A percentile compares a stretch with the other conserved stretches of the same genome.
These are phyloP conservation scores for Coecobrya sp. DNA, from an alignment of 2,888 invertebrate genomes.

Conservation along the genomic window DNA sequence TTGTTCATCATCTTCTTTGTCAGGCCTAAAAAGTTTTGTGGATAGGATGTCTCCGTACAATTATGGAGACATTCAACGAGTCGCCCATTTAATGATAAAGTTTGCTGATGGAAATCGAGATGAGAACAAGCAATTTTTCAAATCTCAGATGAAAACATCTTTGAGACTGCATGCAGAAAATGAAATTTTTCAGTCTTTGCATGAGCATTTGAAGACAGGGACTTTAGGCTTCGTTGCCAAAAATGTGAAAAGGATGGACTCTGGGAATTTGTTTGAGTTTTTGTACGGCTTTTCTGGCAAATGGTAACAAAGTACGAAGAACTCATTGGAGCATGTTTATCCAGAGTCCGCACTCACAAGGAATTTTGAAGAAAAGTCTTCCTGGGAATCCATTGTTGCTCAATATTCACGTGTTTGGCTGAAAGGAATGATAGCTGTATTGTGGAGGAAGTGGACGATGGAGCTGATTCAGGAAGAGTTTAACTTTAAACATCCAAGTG, in stretches of 20 bases:
- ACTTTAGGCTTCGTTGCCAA: conserved; percentile 79
- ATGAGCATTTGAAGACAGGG: conserved; percentile 69
- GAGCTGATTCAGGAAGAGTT: conserved; percentile 75
- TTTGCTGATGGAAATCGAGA: conserved; percentile 65
- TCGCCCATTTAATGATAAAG: conserved; percentile 81
- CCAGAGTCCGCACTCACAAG: conserved; percentile 22
- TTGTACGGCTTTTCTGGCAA: conserved; percentile 78
- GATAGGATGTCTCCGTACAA: conserved; percentile 87
- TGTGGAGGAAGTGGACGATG: conserved; percentile 82
- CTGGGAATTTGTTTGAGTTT: conserved; percentile 80
- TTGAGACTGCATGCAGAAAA: conserved; percentile 71
- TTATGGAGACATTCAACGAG: conserved; percentile 83
- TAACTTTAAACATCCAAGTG: conserved; percentile 79
- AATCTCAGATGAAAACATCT: conserved; percentile 72
- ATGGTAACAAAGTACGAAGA: conserved; percentile 71
- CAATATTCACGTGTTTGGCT: conserved; percentile 81
- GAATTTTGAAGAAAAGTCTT: background rate
- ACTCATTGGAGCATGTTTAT: conserved; percentile 64
- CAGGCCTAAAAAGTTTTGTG: conserved; percentile 88
- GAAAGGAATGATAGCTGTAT: conserved; percentile 80
- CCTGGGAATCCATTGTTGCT: conserved; percentile 63
- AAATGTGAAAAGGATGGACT: conserved; percentile 74
- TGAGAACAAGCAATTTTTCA: conserved; percentile 62
- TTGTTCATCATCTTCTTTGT: conserved; percentile 86
- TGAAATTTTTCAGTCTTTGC: conserved; percentile 76